Conservation (phyloP, 2,888 invertebrate species). For the Temnothorax unifasciatus region DNA sequence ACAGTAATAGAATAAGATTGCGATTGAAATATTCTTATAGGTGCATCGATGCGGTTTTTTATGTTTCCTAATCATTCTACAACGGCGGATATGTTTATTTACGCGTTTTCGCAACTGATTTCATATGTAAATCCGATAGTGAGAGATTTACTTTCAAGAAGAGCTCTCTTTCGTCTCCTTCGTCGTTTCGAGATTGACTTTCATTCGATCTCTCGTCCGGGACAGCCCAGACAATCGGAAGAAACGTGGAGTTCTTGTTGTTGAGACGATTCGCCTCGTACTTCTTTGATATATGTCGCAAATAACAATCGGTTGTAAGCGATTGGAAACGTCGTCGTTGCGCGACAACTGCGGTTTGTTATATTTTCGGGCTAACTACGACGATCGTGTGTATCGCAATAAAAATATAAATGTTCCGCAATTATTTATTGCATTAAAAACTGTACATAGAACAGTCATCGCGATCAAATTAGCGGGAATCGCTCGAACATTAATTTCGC, state of each 20-base stretch:
- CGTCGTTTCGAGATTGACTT: slow-evolving; percentile 26
- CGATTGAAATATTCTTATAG: not conserved
- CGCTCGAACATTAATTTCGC: not conserved
- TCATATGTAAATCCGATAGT: slow-evolving; percentile 15
- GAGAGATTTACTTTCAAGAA: not conserved
- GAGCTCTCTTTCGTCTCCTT: slow-evolving; percentile 14
- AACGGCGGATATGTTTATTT: not conserved
- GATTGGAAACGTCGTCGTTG: not conserved
- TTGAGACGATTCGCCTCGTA: slow-evolving; percentile 59
- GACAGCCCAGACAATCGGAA: slow-evolving; percentile 35
- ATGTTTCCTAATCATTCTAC: not conserved
- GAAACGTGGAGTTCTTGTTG: slow-evolving; percentile 49
- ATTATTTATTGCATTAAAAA: not conserved
- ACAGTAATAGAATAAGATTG: not conserved
- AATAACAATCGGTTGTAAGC: slow-evolving; percentile 25
- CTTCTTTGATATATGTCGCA: slow-evolving; percentile 66
- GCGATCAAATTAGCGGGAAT: not conserved
- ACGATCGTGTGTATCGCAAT: not conserved
- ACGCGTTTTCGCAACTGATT: not conserved
- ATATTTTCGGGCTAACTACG: slow-evolving; percentile 37
- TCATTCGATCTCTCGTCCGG: slow-evolving; percentile 29
- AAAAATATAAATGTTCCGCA: not conserved
- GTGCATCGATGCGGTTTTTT: not conserved
- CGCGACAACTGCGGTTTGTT: slow-evolving; percentile 43
- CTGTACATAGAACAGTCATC: not conserved